phyloP scores from a whole-genome alignment of 2,113 vertebrate species.

The Cisticola juncidis region DNA sequence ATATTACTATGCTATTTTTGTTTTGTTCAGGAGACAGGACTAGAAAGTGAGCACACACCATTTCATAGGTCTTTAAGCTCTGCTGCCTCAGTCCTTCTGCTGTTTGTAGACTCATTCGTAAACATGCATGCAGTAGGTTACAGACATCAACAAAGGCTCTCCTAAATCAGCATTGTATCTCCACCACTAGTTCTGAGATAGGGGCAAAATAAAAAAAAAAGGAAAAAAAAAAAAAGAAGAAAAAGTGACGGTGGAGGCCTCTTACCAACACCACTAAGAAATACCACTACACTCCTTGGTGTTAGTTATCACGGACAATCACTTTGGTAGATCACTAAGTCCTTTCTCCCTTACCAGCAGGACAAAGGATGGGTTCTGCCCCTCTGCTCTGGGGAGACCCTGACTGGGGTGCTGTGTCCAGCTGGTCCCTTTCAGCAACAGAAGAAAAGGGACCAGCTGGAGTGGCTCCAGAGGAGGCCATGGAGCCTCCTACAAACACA shows the following conservation, averaged over 20 bases:
- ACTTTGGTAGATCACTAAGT: not conserved
- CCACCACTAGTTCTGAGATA: not conserved
- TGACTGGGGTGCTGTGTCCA: not conserved
- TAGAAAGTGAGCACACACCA: not conserved
- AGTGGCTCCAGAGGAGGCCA: not conserved
- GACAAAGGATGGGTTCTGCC: not conserved
- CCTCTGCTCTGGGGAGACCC: not conserved
- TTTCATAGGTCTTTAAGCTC: not conserved
- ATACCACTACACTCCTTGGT: not conserved
- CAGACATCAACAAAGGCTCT: not conserved
- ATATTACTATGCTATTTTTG: not conserved
- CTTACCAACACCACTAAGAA: not conserved
- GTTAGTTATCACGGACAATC: not conserved
- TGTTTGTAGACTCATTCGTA: not conserved
- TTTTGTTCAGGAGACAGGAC: not conserved
- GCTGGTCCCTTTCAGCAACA: fast-evolving
- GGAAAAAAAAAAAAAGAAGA: fast-evolving
- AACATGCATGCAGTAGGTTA: not conserved
- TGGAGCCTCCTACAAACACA: not conserved
- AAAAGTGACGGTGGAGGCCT: not conserved
- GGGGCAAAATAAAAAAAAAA: fast-evolving
- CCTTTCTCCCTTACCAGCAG: not conserved
- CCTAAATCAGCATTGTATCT: not conserved
- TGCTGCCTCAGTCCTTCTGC: not conserved
- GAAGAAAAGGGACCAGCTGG: not conserved